These are phyloP conservation scores for Apaloderma vittatum DNA, from an alignment of 2,113 vertebrate species.

Conservation along the genomic window DNA sequence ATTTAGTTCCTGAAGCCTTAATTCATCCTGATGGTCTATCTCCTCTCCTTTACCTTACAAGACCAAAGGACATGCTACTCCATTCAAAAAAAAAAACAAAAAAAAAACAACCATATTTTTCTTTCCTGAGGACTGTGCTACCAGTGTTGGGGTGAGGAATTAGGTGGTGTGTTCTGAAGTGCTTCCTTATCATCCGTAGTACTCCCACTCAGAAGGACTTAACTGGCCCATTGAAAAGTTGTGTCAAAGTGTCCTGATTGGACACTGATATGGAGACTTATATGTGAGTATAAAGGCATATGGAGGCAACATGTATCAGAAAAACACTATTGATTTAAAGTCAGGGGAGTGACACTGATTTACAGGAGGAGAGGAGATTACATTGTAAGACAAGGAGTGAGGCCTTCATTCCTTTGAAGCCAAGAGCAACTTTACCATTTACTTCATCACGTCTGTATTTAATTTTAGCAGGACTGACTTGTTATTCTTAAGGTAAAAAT, in stretches of 20 bases:
- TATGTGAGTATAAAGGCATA: not conserved
- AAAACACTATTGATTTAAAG: not conserved
- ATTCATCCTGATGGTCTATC: not conserved
- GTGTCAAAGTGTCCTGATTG: not conserved
- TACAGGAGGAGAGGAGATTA: not conserved
- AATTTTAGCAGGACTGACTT: not conserved
- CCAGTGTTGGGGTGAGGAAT: not conserved
- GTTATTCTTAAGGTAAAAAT: not conserved
- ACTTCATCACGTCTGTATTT: not conserved
- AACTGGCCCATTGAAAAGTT: not conserved
- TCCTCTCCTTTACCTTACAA: not conserved
- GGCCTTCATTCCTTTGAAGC: not conserved
- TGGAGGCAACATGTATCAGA: not conserved
- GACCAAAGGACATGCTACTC: not conserved
- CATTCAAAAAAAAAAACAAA: not conserved
- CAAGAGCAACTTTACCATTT: not conserved
- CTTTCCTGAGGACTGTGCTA: not conserved
- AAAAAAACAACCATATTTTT: not conserved
- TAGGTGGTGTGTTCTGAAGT: fast-evolving
- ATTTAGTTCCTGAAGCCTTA: not conserved
- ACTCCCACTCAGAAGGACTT: not conserved
- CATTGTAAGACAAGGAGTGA: not conserved
- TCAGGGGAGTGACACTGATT: not conserved
- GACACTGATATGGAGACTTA: not conserved
- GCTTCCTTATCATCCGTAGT: not conserved